Evolutionary conservation across 2,888 invertebrate genomes (phyloP).

Genomic region (Phyllotreta cruciferae): DNA sequence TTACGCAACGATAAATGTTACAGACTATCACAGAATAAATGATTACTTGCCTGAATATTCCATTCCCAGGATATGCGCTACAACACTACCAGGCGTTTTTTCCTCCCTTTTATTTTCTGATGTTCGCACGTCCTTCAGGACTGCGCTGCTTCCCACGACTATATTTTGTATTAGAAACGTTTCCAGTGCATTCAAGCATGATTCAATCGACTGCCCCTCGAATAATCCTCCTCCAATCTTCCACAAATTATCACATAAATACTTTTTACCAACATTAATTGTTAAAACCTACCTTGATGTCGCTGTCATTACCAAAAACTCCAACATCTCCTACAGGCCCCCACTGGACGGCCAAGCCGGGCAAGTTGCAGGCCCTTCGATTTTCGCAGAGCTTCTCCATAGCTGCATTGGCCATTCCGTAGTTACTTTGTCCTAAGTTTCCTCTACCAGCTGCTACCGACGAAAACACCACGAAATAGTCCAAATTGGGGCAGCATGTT

Average conservation of each 20-base stretch:
- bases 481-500: constrained; percentile 54
- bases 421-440: constrained; percentile 46
- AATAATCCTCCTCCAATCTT: not conserved
- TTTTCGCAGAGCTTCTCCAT: constrained; percentile 46
- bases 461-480: constrained; percentile 45
- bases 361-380: constrained; percentile 40
- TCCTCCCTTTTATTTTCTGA: constrained; percentile 49
- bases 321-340: constrained; percentile 44
- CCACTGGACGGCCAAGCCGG: constrained; percentile 46
- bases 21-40: not conserved
- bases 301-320: not conserved
- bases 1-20: not conserved
- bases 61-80: constrained; percentile 39
- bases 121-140: constrained; percentile 16
- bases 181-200: constrained; percentile 31
- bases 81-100: constrained; percentile 32
- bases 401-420: constrained; percentile 44
- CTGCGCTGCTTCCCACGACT: constrained; percentile 33
- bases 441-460: constrained; percentile 42
- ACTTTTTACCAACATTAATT: too few species aligned
- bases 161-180: constrained; percentile 25
- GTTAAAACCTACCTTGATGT: constrained; percentile 10
- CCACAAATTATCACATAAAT: constrained; percentile 30
- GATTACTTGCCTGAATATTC: constrained; percentile 35
- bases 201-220: not conserved